These are phyloP conservation scores for Ericerus pela DNA, from an alignment of 1,140 invertebrate genomes.

Conservation along the genomic window DNA sequence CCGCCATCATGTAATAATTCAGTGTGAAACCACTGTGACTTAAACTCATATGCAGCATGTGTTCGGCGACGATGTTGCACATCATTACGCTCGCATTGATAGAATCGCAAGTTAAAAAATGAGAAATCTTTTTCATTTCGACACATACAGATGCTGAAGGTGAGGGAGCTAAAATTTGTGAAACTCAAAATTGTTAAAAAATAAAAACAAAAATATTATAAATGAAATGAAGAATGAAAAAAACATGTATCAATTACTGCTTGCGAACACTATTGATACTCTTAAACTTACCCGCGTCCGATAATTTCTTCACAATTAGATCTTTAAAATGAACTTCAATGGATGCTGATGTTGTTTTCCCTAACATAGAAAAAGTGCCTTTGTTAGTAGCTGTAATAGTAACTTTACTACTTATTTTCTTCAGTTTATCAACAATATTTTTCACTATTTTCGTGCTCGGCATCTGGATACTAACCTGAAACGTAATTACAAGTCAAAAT, in stretches of 20 bases:
- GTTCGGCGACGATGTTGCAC: constrained; percentile 39
- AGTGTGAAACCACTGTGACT: background rate
- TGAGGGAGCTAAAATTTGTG: too few species aligned
- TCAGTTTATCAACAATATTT: constrained; percentile 64
- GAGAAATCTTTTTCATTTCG: constrained; percentile 39
- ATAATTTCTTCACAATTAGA: constrained; percentile 36
- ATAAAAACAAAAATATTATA: too few species aligned
- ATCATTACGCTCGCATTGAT: constrained; percentile 40
- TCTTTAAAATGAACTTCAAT: constrained; percentile 62
- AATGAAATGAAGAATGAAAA: too few species aligned
- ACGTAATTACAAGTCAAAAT: constrained; percentile 24
- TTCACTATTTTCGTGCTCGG: constrained; percentile 56
- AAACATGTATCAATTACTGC: too few species aligned
- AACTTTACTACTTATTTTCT: constrained; percentile 51
- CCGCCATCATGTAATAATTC: background rate
- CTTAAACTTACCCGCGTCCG: too few species aligned
- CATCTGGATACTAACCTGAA: constrained; percentile 58
- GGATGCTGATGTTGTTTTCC: constrained; percentile 57
- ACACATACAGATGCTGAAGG: constrained; percentile 24
- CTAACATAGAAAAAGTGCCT: constrained; percentile 53
- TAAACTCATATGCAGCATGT: constrained; percentile 33
- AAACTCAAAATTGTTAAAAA: too few species aligned
- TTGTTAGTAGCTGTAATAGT: constrained; percentile 48
- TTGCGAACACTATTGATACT: too few species aligned
- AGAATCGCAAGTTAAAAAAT: constrained; percentile 40